Evolutionary conservation across 2,113 vertebrate genomes (phyloP), one percentile per base, ranked within the genome.

Genomic region (Pithys albifrons): DNA sequence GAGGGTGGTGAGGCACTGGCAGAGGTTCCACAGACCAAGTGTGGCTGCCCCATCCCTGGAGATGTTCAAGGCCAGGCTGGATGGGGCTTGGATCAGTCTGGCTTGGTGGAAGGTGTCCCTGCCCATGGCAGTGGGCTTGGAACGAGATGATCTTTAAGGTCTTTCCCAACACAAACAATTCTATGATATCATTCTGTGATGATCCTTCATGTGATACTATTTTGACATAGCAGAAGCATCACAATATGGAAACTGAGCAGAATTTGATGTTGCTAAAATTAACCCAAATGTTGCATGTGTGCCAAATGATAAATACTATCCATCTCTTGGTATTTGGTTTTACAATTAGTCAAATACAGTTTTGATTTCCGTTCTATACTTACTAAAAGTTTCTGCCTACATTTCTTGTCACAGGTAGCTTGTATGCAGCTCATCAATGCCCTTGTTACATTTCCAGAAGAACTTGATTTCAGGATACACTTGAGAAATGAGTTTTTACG

Each of bases 381-480:
- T 74, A 35, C 16, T 62, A 15, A 46, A 73, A 28, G 5, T 33
- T 51, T 79, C 55, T 66, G 12, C 19, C 23, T 78, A 0, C 52
- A 1, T 85, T 97, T 95, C 49, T 45, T 18, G 37, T 96, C 92
- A 35, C 97, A 99, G 99, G 98, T 99, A 33, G 99, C 99, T 10
- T 99, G 99, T 78, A 99, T 99, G 99, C 99, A 99, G 97, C 97
- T 99, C 96, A 99, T 99, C 97, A 99, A 99, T 39, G 99, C 99
- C 39, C 97, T 99, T 82, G 98, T 99, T 71, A 99, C 99, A 16
- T 99, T 98, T 55, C 99, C 99, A 14, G 99, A 99, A 10, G 99
- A 99, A 41, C 98, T 99, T 76, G 99, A 99, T 97, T 99, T 99
- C 98, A 98, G 99, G 98, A 99, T 99, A 98, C 99, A 99, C 98